Conservation (phyloP, 2,888 invertebrate genomes). For the Microplitis deprimator region DNA sequence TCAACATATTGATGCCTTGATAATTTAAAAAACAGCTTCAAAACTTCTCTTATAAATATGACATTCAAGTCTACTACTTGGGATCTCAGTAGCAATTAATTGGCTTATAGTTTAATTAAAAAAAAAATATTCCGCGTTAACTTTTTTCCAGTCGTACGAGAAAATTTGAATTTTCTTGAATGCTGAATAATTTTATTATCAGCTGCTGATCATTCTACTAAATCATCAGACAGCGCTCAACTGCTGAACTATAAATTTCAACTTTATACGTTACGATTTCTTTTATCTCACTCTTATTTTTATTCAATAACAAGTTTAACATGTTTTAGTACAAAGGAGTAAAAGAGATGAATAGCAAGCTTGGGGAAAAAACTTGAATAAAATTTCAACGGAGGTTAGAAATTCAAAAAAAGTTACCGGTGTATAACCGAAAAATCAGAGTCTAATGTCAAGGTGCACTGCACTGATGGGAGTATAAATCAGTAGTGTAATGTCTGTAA, state of each 20-base stretch:
- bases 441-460: not conserved
- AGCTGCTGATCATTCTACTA: too few species aligned
- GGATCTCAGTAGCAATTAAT: too few species aligned
- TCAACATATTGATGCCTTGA: too few species aligned
- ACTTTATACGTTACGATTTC: not conserved
- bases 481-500: not conserved
- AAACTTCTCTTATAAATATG: too few species aligned
- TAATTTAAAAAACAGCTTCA: too few species aligned
- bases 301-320: not conserved
- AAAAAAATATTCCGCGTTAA: too few species aligned
- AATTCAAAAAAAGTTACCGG: not conserved
- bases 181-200: too few species aligned
- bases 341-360: not conserved
- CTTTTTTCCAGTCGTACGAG: too few species aligned
- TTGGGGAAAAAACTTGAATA: not conserved
- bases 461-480: not conserved
- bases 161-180: too few species aligned
- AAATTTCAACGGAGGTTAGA: not conserved
- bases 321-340: not conserved
- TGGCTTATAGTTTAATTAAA: too few species aligned
- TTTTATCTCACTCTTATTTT: not conserved
- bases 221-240: not conserved
- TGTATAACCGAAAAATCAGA: not conserved
- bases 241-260: not conserved
- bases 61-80: too few species aligned